phyloP scores from a whole-genome alignment of 2,113 vertebrate species.

The Paramisgurnus dabryanus region DNA sequence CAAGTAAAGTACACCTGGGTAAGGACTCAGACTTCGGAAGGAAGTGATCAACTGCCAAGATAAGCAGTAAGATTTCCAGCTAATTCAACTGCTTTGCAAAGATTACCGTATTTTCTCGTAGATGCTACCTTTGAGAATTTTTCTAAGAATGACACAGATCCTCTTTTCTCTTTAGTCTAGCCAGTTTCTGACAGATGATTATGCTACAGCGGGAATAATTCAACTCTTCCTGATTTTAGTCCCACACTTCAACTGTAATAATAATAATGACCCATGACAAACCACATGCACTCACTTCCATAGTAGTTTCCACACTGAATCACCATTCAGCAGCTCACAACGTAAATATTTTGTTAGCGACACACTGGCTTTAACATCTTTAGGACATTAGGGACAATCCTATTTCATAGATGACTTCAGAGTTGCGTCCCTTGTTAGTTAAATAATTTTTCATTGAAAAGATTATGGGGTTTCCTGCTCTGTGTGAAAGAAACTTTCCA shows the following conservation, averaged over 20 bases:
- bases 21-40: conserved; percentile 74
- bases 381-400: conserved; percentile 14
- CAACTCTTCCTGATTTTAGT: conserved; percentile 33
- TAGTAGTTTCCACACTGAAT: conserved; percentile 45
- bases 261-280: conserved; percentile 41
- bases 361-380: conserved; percentile 26
- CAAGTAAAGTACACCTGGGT: conserved; percentile 82
- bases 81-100: conserved; percentile 69
- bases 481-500: not conserved
- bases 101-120: conserved; percentile 48
- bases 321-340: conserved; percentile 25
- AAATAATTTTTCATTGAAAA: conserved; percentile 14
- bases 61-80: conserved; percentile 86
- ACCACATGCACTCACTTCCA: conserved; percentile 32
- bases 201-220: conserved; percentile 12
- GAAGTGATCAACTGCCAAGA: conserved; percentile 79
- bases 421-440: conserved; percentile 14
- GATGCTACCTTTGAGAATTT: conserved; percentile 10
- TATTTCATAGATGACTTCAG: conserved; percentile 12
- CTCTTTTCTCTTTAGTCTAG: conserved; percentile 16
- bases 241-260: conserved; percentile 41
- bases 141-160: conserved; percentile 23
- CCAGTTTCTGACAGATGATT: conserved; percentile 10
- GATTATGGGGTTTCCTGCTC: not conserved
- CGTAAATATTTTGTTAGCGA: conserved; percentile 44